Conservation (phyloP, 2,113 vertebrate genomes). For the Amazona guildingii region DNA sequence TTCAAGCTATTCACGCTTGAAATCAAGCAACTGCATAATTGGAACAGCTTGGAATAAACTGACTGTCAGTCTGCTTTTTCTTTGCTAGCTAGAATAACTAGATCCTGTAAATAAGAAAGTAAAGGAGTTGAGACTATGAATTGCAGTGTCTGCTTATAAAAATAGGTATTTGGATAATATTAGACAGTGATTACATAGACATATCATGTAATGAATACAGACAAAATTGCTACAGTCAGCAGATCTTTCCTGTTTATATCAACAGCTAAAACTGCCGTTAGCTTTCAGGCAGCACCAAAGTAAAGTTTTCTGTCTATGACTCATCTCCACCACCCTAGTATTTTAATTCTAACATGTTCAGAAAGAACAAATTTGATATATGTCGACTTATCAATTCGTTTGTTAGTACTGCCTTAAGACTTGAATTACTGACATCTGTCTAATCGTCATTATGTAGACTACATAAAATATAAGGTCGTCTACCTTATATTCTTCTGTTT, state of each 20-base stretch:
- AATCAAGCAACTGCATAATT: constrained; percentile 33
- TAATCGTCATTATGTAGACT: neutral
- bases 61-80: neutral
- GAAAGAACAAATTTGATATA: neutral
- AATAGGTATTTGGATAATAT: neutral
- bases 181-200: neutral
- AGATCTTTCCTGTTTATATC: neutral
- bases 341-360: neutral
- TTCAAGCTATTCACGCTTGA: neutral
- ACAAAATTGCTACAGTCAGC: neutral
- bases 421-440: neutral
- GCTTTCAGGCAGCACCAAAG: neutral
- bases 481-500: neutral
- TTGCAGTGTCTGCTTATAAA: neutral
- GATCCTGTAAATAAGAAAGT: neutral
- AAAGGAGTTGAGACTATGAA: neutral
- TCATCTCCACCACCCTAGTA: rapidly evolving
- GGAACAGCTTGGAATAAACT: constrained; percentile 33
- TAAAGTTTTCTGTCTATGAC: neutral
- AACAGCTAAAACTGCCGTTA: neutral
- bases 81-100: neutral
- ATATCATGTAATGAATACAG: neutral
- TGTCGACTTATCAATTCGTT: neutral
- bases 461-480: rapidly evolving
- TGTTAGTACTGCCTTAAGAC: neutral